Percentiles rank a stretch among this genome's conserved stretches.
phyloP scores from a whole-genome alignment of 2,797 vertebrate genomes.

The Malurus leucopterus region DNA sequence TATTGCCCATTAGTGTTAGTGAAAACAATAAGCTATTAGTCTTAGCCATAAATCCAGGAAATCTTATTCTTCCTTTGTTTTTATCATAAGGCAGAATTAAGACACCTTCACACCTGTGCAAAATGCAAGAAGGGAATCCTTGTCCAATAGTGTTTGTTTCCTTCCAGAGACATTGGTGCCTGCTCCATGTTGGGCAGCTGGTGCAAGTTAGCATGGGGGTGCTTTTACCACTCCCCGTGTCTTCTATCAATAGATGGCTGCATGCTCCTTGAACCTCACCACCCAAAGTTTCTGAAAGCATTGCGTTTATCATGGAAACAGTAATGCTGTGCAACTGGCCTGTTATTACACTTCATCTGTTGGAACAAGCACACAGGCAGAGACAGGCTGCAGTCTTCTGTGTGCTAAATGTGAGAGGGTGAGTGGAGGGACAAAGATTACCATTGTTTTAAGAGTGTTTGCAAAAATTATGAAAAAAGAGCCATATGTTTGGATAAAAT shows the following conservation, averaged over 20 bases:
- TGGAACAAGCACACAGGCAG: not conserved
- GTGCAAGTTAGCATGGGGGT: not conserved
- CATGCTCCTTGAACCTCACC: not conserved
- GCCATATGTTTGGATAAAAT: not conserved
- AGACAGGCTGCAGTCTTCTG: not conserved
- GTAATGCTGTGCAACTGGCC: not conserved
- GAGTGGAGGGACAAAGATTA: not conserved
- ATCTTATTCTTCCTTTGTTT: not conserved
- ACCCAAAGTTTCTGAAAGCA: not conserved
- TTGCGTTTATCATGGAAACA: not conserved
- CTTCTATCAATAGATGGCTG: not conserved
- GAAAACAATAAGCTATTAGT: not conserved
- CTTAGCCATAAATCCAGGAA: not conserved
- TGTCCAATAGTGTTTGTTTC: not conserved
- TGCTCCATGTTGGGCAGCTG: not conserved
- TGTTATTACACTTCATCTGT: not conserved
- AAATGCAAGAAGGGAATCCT: not conserved
- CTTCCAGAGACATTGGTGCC: not conserved
- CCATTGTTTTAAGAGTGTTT: not conserved
- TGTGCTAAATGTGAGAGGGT: not conserved
- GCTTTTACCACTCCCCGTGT: not conserved
- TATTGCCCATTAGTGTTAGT: not conserved
- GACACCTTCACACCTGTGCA: not conserved
- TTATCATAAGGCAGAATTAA: not conserved
- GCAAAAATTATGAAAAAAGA: not conserved